Base-by-base conservation (phyloP, 1,140 invertebrate genomes). In the Rhagoletis pomonella region DNA sequence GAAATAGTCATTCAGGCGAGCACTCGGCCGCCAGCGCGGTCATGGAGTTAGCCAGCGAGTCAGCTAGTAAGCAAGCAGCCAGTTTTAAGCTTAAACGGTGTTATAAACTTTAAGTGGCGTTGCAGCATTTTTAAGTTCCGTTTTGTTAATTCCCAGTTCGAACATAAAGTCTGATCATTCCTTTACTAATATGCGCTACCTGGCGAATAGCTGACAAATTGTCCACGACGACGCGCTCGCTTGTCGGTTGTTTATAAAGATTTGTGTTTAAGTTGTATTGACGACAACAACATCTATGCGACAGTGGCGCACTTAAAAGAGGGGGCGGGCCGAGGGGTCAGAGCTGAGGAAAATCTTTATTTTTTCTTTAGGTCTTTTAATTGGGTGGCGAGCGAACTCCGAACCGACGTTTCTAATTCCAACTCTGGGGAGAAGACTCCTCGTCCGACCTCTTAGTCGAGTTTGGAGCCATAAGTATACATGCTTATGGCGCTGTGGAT, bases 51-150 rank as follows among this genome's bases (percentile, higher is more conserved):
- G 69, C 69, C 14, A 50, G 69, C 50, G 10, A 55, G 50, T 55
- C 50, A 55, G 50, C 10, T 10, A 55, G 50, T 62, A 7, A 55
- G 47, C 47, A 42, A 81, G 73, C 14, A 29, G 47, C 50, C n/a
- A 81, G 55, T n/a, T 29, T 19, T 19, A n/a, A 81, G 73, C 73
- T 81, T 81, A 81, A 81, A 81, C 47, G 73, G 73, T 81, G 50
- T 81, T 81, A 81, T 47, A 81, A 81, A 81, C 73, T 81, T 81
- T 81, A 81, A 81, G 73, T 81, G 73, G 73, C 73, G 73, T 81
- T 50, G 47, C 47, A 81, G 47, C 47, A 81, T 81, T 81, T 81
- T 58, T 19, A 81, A 81, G 73, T 55, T 81, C 73, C 73, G 73
- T 81, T 81, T 50, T 81, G 73, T 81, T 81, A 81, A 81, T 81